phyloP scores from a whole-genome alignment of 2,113 vertebrate species.

The Sinocyclocheilus anshuiensis region DNA sequence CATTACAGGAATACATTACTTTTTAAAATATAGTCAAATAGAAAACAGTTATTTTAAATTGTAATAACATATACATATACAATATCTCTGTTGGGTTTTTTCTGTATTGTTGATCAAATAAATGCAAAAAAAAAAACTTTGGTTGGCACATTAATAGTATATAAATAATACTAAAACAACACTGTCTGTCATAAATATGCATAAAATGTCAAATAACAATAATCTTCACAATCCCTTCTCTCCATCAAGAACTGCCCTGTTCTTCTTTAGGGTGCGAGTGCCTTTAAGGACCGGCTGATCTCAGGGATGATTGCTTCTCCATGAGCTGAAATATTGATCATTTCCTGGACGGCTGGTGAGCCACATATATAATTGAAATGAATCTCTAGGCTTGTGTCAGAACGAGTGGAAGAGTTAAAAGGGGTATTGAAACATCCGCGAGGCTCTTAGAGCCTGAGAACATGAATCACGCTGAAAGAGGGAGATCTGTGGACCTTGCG shows the following conservation, averaged over 20 bases:
- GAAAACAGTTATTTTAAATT: too few relatives aligned
- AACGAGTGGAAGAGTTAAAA: constrained; percentile 42
- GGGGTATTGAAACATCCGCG: constrained; percentile 24
- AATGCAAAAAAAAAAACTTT: too few relatives aligned
- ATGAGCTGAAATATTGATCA: constrained; percentile 63
- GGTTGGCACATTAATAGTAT: too few relatives aligned
- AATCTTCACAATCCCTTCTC: constrained; percentile 6
- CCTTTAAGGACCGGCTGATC: constrained; percentile 57
- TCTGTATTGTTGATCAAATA: too few relatives aligned
- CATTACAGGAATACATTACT: too few relatives aligned
- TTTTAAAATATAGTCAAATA: too few relatives aligned
- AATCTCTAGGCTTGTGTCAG: constrained; percentile 49
- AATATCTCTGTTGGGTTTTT: too few relatives aligned
- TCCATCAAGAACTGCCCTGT: constrained; percentile 36
- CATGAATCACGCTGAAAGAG: constrained; percentile 35
- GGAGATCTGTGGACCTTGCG: constrained; percentile 42
- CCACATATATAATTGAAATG: constrained; percentile 59
- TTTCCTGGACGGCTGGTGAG: constrained; percentile 43
- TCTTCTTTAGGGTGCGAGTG: neutral
- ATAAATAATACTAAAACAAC: too few relatives aligned
- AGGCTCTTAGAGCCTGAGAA: constrained; percentile 4
- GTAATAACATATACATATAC: too few relatives aligned
- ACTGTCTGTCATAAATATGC: too few relatives aligned
- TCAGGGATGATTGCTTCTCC: constrained; percentile 55
- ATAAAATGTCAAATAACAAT: too few relatives aligned